Percentiles rank a stretch among this genome's conserved stretches.
phyloP scores from a whole-genome alignment of 2,113 vertebrate species.

The Brachypodius melanocephalos region DNA sequence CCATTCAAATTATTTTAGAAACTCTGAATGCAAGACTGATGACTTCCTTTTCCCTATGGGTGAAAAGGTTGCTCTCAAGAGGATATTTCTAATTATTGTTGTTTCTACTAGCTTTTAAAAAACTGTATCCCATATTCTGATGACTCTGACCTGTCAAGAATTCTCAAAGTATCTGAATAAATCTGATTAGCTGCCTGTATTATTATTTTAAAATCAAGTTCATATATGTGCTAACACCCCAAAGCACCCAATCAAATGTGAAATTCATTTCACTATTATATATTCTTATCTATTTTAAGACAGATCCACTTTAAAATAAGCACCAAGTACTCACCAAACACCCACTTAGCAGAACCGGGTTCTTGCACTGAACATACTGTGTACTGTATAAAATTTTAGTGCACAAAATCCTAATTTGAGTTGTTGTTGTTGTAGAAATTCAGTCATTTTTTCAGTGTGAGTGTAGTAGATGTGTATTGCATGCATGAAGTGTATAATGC shows the following conservation, averaged over 20 bases:
- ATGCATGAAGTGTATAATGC: background rate
- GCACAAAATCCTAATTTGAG: background rate
- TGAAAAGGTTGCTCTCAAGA: background rate
- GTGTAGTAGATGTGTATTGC: background rate
- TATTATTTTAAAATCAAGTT: background rate
- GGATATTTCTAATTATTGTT: background rate
- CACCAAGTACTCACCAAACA: background rate
- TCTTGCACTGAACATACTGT: background rate
- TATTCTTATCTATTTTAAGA: background rate
- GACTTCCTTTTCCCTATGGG: background rate
- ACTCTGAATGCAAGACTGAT: background rate
- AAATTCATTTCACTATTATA: background rate
- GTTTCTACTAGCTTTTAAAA: background rate
- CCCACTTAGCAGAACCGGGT: background rate
- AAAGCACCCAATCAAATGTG: background rate
- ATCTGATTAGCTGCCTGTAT: background rate
- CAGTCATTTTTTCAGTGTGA: background rate
- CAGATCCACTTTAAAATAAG: background rate
- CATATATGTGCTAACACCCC: background rate
- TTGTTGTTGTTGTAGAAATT: background rate
- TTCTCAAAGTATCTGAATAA: background rate
- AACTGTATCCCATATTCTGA: background rate
- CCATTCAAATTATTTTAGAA: background rate
- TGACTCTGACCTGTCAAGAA: background rate
- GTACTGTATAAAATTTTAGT: background rate